Base-by-base conservation (phyloP, 1,140 invertebrate species). In the Bombus superbus region DNA sequence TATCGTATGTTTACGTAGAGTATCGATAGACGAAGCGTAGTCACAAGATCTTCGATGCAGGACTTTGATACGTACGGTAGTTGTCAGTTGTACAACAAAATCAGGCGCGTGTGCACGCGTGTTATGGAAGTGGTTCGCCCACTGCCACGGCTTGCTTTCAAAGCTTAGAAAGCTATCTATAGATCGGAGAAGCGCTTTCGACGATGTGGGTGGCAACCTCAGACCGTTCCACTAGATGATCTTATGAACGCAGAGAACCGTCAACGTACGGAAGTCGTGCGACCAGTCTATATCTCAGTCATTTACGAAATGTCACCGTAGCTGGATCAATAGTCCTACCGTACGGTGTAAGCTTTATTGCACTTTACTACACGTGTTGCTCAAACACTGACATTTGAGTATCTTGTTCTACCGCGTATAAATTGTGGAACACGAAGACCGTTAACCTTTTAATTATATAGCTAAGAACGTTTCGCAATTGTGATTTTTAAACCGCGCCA, bases 41-140 rank as follows among this genome's bases (percentile, higher is more conserved):
- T 68, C 68, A 40, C 18, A 15, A 32, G 32, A 53, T 66, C 68
- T 66, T 35, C 28, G 62, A 42, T 38, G 32, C 28, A n/a, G 35
- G 1, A 22, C 28, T 22, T 42, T 25, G 57, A 42, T n/a, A 38
- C 11, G 47, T 62, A 87, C 25, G 28, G 66, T 83, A 81, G 74
- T 90, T 77, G 64, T 75, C 81, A 78, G 69, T 90, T 81, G 64
- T 82, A 75, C 82, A 88, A 90, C 62, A 38, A 83, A 90, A 73
- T 85, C 74, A 81, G 25, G 35, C 66, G 35, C 64, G 75, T 87
- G 83, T 76, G 86, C 84, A 81, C 75, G 74, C 88, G 87, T 87
- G 91, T 93, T 92, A 93, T 92, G 93, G 90, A 94, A 94, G 93
- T 94, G 88, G 92, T 93, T 94, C 93, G 94, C 94, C 94, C 93